Base-by-base conservation (phyloP, 2,888 invertebrate species). In the Pammene fasciana region DNA sequence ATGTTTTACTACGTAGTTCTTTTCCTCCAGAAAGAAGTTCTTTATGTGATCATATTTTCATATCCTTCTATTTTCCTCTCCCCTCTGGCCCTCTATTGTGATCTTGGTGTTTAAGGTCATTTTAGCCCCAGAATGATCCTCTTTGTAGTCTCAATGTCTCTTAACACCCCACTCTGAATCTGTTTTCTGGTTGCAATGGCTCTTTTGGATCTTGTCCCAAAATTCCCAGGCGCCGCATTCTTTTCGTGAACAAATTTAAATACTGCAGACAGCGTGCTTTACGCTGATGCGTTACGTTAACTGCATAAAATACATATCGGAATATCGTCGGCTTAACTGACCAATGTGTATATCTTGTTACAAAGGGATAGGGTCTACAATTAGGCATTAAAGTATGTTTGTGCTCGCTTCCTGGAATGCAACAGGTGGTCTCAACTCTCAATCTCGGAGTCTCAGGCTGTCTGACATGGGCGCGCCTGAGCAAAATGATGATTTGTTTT, bases 241-340 rank as follows among this genome's bases (percentile, higher is more conserved):
- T 14, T 52, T 57, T 64, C 57, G 36, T 36, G 0, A 34, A 43
- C 55, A 11, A 57, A 36, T 59, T 59, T 36, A 8, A 59, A 67
- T 65, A 64, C 64, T 43, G 68, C 68, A 68, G 68, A 68, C 68
- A 68, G 57, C 64, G 64, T 50, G 68, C 59, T 57, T 68, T 59
- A 26, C 43, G 45, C 64, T 41, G 54, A 46, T 52, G 38, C 52
- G 64, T 8, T 56, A 34, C 36, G 64, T 43, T 59, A 65, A 65
- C 64, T 65, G 68, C 68, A 68, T 68, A 65, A 68, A 64, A 38
- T 50, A 36, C 57, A 16, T 41, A 34, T 57, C 62, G 50, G 62
- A 56, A n/a, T 68, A 57, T 46, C 50, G 1, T 16, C 14, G 10
- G 10, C 48, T 18, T n/a, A 34, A 6, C 34, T 36, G 8, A 54